Percentiles rank a stretch among this genome's conserved stretches.
phyloP scores from a whole-genome alignment of 2,888 invertebrate species.

The Parnassius glacialis region DNA sequence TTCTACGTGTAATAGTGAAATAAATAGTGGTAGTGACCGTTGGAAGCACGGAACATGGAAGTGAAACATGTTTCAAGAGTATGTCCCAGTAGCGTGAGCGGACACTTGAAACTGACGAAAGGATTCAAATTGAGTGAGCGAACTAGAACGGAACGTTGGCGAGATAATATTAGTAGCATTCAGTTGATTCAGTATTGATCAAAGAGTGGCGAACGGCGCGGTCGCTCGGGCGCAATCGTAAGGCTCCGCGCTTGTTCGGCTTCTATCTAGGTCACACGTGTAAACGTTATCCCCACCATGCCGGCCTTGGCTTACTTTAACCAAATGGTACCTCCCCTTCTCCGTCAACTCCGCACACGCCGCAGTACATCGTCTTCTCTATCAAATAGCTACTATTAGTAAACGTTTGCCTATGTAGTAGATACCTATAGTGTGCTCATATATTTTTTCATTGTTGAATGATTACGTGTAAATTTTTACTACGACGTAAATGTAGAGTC shows the following conservation, averaged over 20 bases:
- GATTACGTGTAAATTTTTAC: slow-evolving; percentile 3
- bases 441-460: slow-evolving; percentile 5
- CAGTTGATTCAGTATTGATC: slow-evolving; percentile 63
- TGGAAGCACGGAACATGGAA: neutral
- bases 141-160: slow-evolving; percentile 38
- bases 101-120: slow-evolving; percentile 24
- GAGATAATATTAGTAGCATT: slow-evolving; percentile 44
- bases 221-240: slow-evolving; percentile 54
- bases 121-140: slow-evolving; percentile 30
- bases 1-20: slow-evolving; percentile 44
- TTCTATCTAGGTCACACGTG: slow-evolving; percentile 79
- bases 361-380: slow-evolving; percentile 29
- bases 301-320: slow-evolving; percentile 79
- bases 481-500: neutral
- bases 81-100: neutral
- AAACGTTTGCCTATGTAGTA: neutral
- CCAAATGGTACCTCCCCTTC: slow-evolving; percentile 70
- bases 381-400: slow-evolving; percentile 13
- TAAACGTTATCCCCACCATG: slow-evolving; percentile 75
- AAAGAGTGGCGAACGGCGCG: slow-evolving; percentile 45
- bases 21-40: slow-evolving; percentile 3
- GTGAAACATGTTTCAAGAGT: neutral
- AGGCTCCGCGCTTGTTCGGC: slow-evolving; percentile 61
- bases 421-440: neutral
- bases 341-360: slow-evolving; percentile 43